Evolutionary conservation across 2,888 invertebrate genomes (phyloP).

Genomic region (Lydus trimaculatus): DNA sequence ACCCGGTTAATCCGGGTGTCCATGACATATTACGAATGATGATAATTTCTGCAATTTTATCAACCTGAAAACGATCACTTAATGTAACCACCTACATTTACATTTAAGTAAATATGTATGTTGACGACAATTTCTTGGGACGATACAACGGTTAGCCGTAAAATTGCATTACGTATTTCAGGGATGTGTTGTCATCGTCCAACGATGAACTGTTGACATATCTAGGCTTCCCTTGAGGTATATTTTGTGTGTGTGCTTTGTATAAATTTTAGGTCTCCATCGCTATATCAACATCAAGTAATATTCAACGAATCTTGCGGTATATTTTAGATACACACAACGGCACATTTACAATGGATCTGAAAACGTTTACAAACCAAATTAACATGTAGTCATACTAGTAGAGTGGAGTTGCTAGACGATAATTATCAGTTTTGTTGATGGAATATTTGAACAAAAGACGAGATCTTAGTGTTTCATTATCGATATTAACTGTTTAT

Average conservation of each 20-base stretch:
- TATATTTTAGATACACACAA: background rate
- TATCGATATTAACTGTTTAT: too few relatives aligned
- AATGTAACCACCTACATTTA: background rate
- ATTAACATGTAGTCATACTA: background rate
- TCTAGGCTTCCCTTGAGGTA: background rate
- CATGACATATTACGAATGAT: background rate
- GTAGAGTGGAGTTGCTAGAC: background rate
- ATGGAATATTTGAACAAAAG: background rate
- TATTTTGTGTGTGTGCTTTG: background rate
- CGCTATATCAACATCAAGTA: background rate
- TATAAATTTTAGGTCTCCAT: background rate
- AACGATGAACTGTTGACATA: slow-evolving; percentile 5
- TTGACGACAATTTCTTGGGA: background rate
- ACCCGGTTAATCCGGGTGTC: background rate
- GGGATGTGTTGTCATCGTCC: background rate
- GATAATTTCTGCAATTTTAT: background rate
- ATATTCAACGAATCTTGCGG: background rate
- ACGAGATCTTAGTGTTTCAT: too few relatives aligned
- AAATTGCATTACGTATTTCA: background rate
- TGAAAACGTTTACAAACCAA: background rate
- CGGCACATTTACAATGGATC: background rate
- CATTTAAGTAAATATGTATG: background rate
- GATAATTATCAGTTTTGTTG: background rate
- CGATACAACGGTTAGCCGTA: background rate
- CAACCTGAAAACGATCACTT: background rate